Evolutionary conservation across 2,797 vertebrate species (phyloP), one percentile per base, ranked within the genome.

Genomic region (Trachurus trachurus): DNA sequence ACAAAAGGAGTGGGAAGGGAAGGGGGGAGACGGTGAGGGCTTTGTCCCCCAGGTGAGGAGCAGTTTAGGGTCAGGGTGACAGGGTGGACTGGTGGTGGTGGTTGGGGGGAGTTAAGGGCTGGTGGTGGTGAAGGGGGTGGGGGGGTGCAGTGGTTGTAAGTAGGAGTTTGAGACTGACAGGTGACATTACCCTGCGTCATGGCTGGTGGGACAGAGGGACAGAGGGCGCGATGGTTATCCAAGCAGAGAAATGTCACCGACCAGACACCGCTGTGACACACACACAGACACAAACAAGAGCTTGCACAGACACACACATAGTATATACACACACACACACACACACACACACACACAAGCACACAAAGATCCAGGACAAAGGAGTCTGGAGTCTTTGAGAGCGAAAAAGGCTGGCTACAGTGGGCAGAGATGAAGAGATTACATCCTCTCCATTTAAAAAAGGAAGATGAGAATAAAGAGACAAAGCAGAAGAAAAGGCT

Each of bases 391-490:
- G 93, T 96, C 96, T 97, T 97, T 98, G 96, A 97, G 96, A 96
- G 95, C 85, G 94, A 96, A 96, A 96, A 86, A 95, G 95, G 93
- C 94, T 94, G 95, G 95, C 94, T 96, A 91, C 95, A 95, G 96
- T 96, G 96, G 95, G 95, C 93, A 95, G 96, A 96, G 97, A 98
- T 98, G 96, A 96, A 96, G 94, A 96, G 96, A 97, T 97, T 97
- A 93, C 82, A 89, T 84, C 82, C 77, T 80, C 82, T 88, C 84
- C 82, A 89, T 90, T 93, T 88, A 91, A 89, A 92, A 85, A 88
- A 82, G 80, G 66, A 80, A 76, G 84, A 73, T 81, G 66, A 74
- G 80, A 87, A 87, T 78, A 90, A 80, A 85, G 85, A 86, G 82
- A 84, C 80, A 88, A 87, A 84, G 80, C 54, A 6, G 66, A 73